phyloP scores from a whole-genome alignment of 2,888 invertebrate species.

The Aspidiotus rigidus region DNA sequence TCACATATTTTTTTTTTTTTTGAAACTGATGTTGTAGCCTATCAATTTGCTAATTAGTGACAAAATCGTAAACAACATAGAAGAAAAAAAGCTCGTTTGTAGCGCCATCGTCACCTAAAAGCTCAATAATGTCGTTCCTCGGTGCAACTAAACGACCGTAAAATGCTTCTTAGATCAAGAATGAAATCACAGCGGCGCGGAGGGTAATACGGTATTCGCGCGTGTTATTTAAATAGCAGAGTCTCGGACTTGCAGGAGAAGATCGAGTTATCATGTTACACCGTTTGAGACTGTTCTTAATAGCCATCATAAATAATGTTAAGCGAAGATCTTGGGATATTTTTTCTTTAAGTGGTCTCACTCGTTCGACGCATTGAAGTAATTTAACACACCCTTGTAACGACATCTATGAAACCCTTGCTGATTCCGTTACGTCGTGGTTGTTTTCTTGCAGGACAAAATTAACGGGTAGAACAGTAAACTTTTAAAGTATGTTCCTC shows the following conservation, averaged over 20 bases:
- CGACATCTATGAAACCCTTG: slow-evolving; percentile 2
- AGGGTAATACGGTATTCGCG: neutral
- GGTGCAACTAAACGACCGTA: too few relatives aligned
- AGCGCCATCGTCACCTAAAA: too few relatives aligned
- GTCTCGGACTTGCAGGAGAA: slow-evolving; percentile 5
- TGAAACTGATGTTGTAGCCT: too few relatives aligned
- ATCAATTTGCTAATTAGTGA: too few relatives aligned
- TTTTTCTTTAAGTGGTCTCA: slow-evolving; percentile 28
- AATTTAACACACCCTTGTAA: slow-evolving; percentile 5
- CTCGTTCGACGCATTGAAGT: slow-evolving; percentile 6
- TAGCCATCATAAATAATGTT: slow-evolving; percentile 22
- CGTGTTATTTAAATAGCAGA: neutral
- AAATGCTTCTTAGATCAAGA: too few relatives aligned
- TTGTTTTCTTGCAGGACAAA: neutral
- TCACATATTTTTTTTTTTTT: too few relatives aligned
- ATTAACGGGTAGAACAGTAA: neutral
- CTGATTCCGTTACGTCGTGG: slow-evolving; percentile 3
- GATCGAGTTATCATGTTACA: slow-evolving; percentile 18
- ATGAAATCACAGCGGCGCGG: too few relatives aligned
- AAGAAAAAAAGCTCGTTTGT: too few relatives aligned
- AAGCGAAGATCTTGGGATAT: slow-evolving; percentile 13
- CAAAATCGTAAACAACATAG: too few relatives aligned
- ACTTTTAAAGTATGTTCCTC: neutral
- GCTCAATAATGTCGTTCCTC: too few relatives aligned
- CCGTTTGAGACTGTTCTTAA: slow-evolving; percentile 19